Conservation (phyloP, 92 coral and sea anemone genomes). For the Blastomussa wellsi region DNA sequence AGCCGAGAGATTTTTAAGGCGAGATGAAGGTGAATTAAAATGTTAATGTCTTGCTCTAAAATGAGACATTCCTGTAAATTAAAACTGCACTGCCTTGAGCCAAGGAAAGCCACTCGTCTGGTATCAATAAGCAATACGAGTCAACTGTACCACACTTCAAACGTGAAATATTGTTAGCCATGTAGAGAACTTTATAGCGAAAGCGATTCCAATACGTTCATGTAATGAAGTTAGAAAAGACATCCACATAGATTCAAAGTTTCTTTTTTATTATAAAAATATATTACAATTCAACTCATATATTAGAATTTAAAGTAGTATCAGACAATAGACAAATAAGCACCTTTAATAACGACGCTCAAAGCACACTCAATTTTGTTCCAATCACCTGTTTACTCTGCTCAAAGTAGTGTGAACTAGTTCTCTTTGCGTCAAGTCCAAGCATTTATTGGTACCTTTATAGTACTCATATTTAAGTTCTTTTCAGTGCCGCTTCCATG, state of each 20-base stretch:
- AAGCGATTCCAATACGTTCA: too few species aligned
- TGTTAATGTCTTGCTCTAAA: too few species aligned
- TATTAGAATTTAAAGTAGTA: neutral
- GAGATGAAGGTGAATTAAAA: too few species aligned
- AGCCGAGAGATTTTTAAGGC: neutral
- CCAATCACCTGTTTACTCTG: neutral
- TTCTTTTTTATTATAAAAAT: neutral
- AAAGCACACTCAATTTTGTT: neutral
- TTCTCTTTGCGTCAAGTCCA: constrained; percentile 30
- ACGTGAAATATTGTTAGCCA: too few species aligned
- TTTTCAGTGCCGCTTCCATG: neutral
- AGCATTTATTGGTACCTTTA: constrained; percentile 33
- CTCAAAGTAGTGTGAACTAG: neutral
- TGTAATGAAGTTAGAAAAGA: neutral
- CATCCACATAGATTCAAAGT: neutral
- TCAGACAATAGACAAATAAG: neutral
- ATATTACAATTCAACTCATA: neutral
- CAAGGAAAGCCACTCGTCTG: too few species aligned
- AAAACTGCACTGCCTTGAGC: too few species aligned
- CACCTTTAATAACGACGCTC: neutral
- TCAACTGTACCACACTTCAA: too few species aligned
- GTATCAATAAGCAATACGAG: too few species aligned
- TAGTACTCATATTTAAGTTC: neutral
- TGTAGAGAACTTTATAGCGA: too few species aligned
- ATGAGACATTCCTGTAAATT: too few species aligned